Conservation (phyloP, 2,113 vertebrate species). For the Nesoenas mayeri region DNA sequence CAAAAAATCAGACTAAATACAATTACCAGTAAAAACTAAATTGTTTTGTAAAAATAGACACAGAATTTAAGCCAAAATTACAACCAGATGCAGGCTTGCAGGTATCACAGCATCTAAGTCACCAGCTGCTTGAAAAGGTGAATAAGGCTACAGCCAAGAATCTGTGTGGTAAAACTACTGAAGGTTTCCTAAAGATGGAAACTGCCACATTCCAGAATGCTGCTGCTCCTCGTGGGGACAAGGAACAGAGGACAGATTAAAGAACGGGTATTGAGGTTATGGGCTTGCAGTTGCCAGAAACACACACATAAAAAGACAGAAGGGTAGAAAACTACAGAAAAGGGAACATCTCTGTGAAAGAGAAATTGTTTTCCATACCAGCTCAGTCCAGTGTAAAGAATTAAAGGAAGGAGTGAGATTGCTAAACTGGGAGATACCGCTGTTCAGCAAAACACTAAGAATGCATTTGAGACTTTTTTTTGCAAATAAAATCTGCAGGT, state of each 20-base stretch:
- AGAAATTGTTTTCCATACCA: neutral
- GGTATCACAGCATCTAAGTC: neutral
- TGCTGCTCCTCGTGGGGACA: fast-evolving
- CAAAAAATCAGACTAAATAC: neutral
- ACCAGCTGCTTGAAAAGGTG: neutral
- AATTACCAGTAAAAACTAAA: neutral
- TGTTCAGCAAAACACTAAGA: neutral
- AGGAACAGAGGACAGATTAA: neutral
- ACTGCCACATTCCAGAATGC: neutral
- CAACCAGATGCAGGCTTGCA: neutral
- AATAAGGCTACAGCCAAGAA: neutral
- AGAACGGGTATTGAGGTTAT: neutral
- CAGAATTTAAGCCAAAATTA: neutral
- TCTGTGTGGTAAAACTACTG: neutral
- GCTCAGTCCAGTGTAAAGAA: neutral
- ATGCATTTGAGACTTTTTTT: neutral
- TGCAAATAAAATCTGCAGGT: neutral
- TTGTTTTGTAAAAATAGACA: neutral
- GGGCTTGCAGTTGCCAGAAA: neutral
- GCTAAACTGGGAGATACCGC: neutral
- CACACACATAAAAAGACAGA: neutral
- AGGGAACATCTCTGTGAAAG: neutral
- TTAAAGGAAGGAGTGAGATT: neutral
- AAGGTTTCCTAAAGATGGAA: neutral
- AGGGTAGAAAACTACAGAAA: neutral